phyloP scores from a whole-genome alignment of 1,140 invertebrate genomes.

The Bicyclus anynana region DNA sequence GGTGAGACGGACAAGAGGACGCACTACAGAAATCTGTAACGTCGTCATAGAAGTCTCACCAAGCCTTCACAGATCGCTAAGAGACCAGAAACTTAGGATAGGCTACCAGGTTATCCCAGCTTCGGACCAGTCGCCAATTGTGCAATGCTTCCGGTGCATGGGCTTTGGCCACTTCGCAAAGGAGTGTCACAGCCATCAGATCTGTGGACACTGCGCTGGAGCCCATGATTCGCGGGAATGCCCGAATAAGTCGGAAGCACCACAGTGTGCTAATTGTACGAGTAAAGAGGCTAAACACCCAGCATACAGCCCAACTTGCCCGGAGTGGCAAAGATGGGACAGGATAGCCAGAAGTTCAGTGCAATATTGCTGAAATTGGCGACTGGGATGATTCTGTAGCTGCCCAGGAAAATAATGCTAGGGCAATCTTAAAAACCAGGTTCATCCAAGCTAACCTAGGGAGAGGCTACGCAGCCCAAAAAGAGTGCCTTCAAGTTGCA shows the following conservation, averaged over 20 bases:
- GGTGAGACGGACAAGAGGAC: not conserved
- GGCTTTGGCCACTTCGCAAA: conserved; percentile 3
- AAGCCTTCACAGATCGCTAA: not conserved
- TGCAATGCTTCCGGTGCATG: conserved; percentile 14
- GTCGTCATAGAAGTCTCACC: not conserved
- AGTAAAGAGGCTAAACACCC: not conserved
- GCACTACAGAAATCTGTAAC: not conserved
- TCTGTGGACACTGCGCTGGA: conserved; percentile 3
- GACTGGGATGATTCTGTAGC: no score
- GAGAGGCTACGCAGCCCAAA: not conserved
- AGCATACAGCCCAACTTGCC: not conserved
- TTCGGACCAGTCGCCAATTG: conserved; percentile 15
- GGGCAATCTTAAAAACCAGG: not conserved
- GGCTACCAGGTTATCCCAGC: not conserved
- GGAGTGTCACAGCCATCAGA: not conserved
- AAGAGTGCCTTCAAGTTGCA: not conserved
- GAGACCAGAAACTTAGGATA: not conserved
- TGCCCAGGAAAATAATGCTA: no score
- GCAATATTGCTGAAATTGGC: conserved; percentile 1
- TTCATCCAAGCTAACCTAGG: conserved; percentile 12
- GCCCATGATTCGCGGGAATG: not conserved
- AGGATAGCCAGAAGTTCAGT: not conserved
- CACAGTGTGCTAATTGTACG: not conserved
- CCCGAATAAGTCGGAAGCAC: not conserved
- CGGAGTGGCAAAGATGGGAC: conserved; percentile 6